Evolutionary conservation across 2,888 invertebrate species (phyloP).

Genomic region (Meandrusa payeni): DNA sequence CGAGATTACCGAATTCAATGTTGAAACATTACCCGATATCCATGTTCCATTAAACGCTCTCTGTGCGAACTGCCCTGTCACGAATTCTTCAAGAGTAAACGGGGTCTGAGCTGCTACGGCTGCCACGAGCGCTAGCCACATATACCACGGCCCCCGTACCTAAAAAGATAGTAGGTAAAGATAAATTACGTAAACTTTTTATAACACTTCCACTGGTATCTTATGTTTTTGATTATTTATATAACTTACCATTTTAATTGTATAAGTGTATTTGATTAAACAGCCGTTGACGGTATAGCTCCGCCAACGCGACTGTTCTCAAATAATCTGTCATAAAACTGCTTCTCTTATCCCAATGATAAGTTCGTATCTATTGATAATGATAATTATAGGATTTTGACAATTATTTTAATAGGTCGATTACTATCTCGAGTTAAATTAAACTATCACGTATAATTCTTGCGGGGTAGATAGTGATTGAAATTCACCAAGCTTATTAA

Average conservation of each 20-base stretch:
- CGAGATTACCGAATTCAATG: too few relatives aligned
- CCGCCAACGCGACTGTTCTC: conserved; percentile 59
- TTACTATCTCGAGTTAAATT: conserved; percentile 28
- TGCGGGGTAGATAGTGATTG: too few relatives aligned
- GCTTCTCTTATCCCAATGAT: conserved; percentile 59
- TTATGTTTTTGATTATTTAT: too few relatives aligned
- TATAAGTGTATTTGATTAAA: conserved; percentile 25
- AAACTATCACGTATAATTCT: too few relatives aligned
- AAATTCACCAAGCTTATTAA: too few relatives aligned
- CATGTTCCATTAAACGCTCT: conserved; percentile 82
- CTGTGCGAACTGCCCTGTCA: conserved; percentile 56
- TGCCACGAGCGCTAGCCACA: conserved; percentile 43
- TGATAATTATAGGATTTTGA: conserved; percentile 50
- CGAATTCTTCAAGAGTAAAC: conserved; percentile 64
- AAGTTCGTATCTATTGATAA: conserved; percentile 52
- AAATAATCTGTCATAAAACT: conserved; percentile 47
- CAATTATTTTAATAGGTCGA: conserved; percentile 48
- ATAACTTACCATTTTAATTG: conserved; percentile 28
- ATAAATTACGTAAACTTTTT: too few relatives aligned
- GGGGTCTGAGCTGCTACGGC: conserved; percentile 53
- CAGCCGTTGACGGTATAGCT: conserved; percentile 46
- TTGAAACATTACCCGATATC: conserved; percentile 86
- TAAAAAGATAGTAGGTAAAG: too few relatives aligned
- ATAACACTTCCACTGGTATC: too few relatives aligned
- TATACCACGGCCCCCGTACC: conserved; percentile 35